Conservation (phyloP, 2,797 vertebrate species). For the Enteromius anoplus region DNA sequence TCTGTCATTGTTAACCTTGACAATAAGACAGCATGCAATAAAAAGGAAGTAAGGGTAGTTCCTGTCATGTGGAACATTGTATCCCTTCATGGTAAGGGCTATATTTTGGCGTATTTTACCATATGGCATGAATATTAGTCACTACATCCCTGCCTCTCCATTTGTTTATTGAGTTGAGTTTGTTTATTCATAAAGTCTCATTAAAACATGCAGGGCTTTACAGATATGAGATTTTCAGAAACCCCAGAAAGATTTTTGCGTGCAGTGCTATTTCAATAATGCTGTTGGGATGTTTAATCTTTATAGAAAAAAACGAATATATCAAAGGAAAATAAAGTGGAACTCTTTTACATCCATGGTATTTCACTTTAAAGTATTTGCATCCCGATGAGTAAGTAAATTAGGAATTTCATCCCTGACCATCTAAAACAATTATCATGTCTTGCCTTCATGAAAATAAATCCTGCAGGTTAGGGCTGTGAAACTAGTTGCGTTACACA, state of each 20-base stretch:
- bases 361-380: conserved; percentile 55
- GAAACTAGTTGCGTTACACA: conserved; percentile 60
- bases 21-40: conserved; percentile 35
- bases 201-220: conserved; percentile 9
- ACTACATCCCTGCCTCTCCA: conserved; percentile 1
- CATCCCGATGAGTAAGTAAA: conserved; percentile 62
- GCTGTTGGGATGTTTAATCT: conserved; percentile 1
- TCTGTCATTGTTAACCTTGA: conserved; percentile 70
- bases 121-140: conserved; percentile 51
- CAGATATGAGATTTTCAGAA: background rate
- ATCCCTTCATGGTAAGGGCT: conserved; percentile 63
- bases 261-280: conserved; percentile 17
- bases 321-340: conserved; percentile 15
- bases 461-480: conserved; percentile 56
- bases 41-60: background rate
- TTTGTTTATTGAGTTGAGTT: conserved; percentile 22
- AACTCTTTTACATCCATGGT: background rate
- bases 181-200: conserved; percentile 10
- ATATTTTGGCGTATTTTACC: conserved; percentile 60
- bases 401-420: conserved; percentile 53
- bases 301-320: background rate
- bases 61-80: conserved; percentile 35
- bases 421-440: conserved; percentile 62
- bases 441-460: conserved; percentile 57
- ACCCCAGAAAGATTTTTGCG: background rate